phyloP scores from a whole-genome alignment of 2,888 invertebrate species.

The Apodemia mormo region DNA sequence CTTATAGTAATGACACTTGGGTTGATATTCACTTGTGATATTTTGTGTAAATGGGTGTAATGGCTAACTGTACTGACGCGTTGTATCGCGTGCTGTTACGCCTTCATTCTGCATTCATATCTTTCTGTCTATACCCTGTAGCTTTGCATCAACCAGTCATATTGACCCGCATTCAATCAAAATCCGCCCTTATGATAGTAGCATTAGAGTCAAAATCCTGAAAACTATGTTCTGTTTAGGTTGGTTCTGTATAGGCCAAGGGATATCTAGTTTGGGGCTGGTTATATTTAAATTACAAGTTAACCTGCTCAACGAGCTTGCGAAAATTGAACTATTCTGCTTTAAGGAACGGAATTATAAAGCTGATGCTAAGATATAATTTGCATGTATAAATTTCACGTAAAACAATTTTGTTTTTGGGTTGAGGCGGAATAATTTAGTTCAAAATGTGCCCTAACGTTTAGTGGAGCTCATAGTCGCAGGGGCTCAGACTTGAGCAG shows the following conservation, averaged over 20 bases:
- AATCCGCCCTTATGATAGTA: background rate
- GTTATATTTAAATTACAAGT: slow-evolving; percentile 15
- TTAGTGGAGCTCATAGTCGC: background rate
- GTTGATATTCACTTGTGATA: background rate
- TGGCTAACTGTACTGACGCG: background rate
- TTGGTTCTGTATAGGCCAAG: background rate
- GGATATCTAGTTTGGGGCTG: slow-evolving; percentile 11
- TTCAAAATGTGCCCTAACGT: background rate
- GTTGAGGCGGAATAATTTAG: background rate
- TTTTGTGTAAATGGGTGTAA: background rate
- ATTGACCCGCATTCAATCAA: background rate
- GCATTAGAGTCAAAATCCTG: background rate
- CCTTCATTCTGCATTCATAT: slow-evolving; percentile 16
- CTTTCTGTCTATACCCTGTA: slow-evolving; percentile 16
- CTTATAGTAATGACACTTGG: background rate
- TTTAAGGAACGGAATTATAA: slow-evolving; percentile 16
- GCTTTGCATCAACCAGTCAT: slow-evolving; percentile 1
- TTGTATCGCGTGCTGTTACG: slow-evolving; percentile 14
- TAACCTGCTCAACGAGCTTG: slow-evolving; percentile 15
- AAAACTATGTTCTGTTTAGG: background rate
- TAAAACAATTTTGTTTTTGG: slow-evolving; percentile 3
- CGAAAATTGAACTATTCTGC: slow-evolving; percentile 16
- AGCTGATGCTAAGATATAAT: slow-evolving; percentile 1
- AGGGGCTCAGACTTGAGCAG: background rate
- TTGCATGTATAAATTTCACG: slow-evolving; percentile 12